phyloP scores from a whole-genome alignment of 2,113 vertebrate species.

The Cettia cetti region DNA sequence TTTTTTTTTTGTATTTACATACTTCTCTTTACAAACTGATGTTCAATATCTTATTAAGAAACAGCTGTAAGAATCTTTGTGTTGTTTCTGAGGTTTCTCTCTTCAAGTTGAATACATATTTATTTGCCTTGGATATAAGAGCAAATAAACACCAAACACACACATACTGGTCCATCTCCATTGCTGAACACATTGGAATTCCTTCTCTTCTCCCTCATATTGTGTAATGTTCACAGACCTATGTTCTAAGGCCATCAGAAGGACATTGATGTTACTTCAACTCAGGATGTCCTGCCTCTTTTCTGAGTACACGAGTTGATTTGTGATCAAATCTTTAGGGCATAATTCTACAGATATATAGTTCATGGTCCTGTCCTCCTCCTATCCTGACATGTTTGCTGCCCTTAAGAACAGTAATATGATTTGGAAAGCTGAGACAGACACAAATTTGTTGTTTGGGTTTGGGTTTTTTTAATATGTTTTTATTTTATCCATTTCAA shows the following conservation, averaged over 20 bases:
- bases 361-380: background rate
- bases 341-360: background rate
- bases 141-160: background rate
- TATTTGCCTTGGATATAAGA: background rate
- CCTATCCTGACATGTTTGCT: background rate
- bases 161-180: background rate
- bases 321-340: fast-evolving
- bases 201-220: background rate
- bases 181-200: background rate
- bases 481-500: background rate
- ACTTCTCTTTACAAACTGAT: background rate
- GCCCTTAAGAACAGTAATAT: background rate
- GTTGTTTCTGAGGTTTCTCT: background rate
- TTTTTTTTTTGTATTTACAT: background rate
- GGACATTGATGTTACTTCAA: background rate
- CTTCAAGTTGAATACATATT: background rate
- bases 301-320: background rate
- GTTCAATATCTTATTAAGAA: background rate
- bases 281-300: background rate
- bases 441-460: background rate
- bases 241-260: background rate
- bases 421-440: background rate
- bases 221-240: background rate
- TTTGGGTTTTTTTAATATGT: background rate
- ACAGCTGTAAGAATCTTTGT: background rate